Percentiles rank a stretch among this genome's conserved stretches.
These are phyloP conservation scores for Malachius bipustulatus DNA, from an alignment of 2,888 invertebrate genomes.

Conservation along the genomic window DNA sequence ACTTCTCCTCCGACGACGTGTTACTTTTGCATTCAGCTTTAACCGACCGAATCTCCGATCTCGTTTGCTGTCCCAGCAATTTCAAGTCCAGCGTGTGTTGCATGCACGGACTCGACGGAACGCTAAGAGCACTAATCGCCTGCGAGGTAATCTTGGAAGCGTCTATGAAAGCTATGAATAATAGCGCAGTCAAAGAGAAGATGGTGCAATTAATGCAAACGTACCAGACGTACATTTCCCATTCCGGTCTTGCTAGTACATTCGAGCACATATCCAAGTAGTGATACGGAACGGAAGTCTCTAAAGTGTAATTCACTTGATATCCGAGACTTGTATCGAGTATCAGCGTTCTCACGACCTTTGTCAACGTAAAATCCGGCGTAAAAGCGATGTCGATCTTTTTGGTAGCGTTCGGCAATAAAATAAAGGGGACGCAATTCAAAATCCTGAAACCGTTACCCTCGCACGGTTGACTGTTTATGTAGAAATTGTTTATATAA, in stretches of 20 bases:
- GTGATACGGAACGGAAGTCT: conserved; percentile 49
- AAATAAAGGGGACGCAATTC: conserved; percentile 59
- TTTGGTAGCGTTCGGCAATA: conserved; percentile 59
- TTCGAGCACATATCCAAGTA: conserved; percentile 57
- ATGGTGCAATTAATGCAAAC: conserved; percentile 46
- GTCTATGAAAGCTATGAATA: conserved; percentile 59
- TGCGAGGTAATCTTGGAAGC: conserved; percentile 54
- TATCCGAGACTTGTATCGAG: conserved; percentile 49
- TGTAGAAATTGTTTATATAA: conserved; percentile 52
- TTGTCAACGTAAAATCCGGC: conserved; percentile 73
- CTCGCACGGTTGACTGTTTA: conserved; percentile 57
- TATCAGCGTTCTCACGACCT: conserved; percentile 52
- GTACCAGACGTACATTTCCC: conserved; percentile 62
- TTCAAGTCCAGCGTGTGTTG: conserved; percentile 53
- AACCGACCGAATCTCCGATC: conserved; percentile 31
- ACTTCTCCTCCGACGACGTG: not conserved
- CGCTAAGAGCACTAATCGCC: conserved; percentile 36
- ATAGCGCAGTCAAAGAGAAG: conserved; percentile 50
- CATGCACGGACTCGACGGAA: conserved; percentile 41
- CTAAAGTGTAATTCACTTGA: conserved; percentile 54
- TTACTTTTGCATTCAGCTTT: conserved; percentile 15
- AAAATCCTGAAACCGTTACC: conserved; percentile 70
- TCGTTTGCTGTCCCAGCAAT: conserved; percentile 40
- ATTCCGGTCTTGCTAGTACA: conserved; percentile 58
- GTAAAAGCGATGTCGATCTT: conserved; percentile 80